Base-by-base conservation (phyloP, 1,140 invertebrate genomes). In the Ceratosolen solmsi region DNA sequence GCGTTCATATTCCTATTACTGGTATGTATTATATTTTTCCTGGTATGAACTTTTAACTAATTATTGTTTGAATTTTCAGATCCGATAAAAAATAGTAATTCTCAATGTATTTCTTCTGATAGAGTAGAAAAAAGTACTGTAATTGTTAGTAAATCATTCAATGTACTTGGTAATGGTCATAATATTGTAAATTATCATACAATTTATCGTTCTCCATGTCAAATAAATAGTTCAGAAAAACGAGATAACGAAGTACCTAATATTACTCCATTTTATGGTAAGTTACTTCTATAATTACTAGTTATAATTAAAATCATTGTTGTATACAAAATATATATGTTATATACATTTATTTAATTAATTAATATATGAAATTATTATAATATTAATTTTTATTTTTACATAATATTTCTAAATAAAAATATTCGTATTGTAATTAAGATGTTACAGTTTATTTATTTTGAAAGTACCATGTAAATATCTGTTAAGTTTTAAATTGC, bases 101-200 rank as follows among this genome's bases (percentile, higher is more conserved):
- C 46, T 22, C 58, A 36, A 65, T 60, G 51, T 70, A 30, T 70
- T 76, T 54, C 46, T 27, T 84, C 88, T 84, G 82, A 85, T 79
- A 87, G 86, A 85, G 86, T 89, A 60, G 90, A 92, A 84, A 85
- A 88, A 0, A 91, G 90, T 65, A 92, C 92, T 85, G 92, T 93
- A 36, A 93, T 93, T 80, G 92, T 93, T 41, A 92, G 88, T 82
- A 92, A 93, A 84, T 87, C 91, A 33, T 90, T 91, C 68, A 77
- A 88, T 11, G 84, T 88, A 75, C 86, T 89, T 56, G 87, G 83
- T 25, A 87, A 90, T 25, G 89, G 87, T 87, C 87, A 90, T 13
- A 88, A 87, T 78, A 89, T 88, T 27, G 88, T 89, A 46, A 89
- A 85, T 88, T 89, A 90, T 84, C 85, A 89, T 27, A 85, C 85